Conservation (phyloP, 2,113 vertebrate species). For the Misgurnus mizolepis region DNA sequence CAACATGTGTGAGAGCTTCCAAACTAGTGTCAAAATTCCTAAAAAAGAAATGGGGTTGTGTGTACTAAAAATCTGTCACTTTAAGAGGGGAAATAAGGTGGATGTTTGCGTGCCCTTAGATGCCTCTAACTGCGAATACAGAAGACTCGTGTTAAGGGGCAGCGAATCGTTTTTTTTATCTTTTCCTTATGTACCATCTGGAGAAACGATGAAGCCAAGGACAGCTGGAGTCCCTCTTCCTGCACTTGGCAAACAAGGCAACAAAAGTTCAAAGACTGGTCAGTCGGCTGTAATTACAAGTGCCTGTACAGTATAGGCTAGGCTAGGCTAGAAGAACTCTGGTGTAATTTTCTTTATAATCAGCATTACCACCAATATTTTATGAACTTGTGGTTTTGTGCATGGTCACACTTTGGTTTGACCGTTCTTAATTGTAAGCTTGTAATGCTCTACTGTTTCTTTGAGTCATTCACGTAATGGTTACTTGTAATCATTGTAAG, state of each 20-base stretch:
- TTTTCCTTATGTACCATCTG: conserved; percentile 48
- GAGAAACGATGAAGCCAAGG: conserved; percentile 51
- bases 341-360: conserved; percentile 37
- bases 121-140: conserved; percentile 28
- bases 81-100: conserved; percentile 6
- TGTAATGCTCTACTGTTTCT: background rate
- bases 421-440: background rate
- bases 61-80: background rate
- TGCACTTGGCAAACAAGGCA: conserved; percentile 22
- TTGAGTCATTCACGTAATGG: background rate
- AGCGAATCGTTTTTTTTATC: conserved; percentile 29
- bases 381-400: conserved; percentile 38
- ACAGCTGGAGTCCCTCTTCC: conserved; percentile 47
- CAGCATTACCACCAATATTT: conserved; percentile 20
- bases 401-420: conserved; percentile 28
- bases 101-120: background rate
- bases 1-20: background rate
- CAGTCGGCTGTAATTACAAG: conserved; percentile 50
- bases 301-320: conserved; percentile 16
- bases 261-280: conserved; percentile 54
- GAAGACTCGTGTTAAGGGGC: conserved; percentile 22
- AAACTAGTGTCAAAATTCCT: background rate
- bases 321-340: background rate
- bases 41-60: background rate
- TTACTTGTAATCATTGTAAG: background rate